These are phyloP conservation scores for Physella acuta DNA, from an alignment of 1,140 invertebrate species.

Conservation along the genomic window DNA sequence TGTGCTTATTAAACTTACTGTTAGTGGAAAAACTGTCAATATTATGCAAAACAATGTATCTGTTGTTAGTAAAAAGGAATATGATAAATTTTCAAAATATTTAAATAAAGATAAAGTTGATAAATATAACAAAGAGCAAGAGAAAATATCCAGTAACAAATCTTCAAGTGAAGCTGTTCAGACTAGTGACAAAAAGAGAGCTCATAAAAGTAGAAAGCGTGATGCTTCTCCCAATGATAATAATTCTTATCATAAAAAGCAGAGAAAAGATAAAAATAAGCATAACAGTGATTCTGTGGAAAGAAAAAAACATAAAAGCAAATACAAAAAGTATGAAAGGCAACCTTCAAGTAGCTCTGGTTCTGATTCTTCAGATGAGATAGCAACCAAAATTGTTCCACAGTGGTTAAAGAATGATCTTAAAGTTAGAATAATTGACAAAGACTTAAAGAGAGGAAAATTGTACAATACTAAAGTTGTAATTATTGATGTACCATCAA, in stretches of 20 bases:
- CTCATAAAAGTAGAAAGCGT: slow-evolving; percentile 16
- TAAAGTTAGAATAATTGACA: slow-evolving; percentile 57
- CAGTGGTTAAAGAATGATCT: slow-evolving; percentile 57
- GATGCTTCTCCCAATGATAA: slow-evolving; percentile 20
- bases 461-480: slow-evolving; percentile 60
- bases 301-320: not conserved
- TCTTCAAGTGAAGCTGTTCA: slow-evolving; percentile 18
- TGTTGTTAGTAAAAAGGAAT: slow-evolving; percentile 77
- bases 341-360: not conserved
- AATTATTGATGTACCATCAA: slow-evolving; percentile 54
- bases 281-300: not conserved
- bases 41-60: slow-evolving; percentile 77
- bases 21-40: slow-evolving; percentile 71
- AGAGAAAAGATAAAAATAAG: not conserved
- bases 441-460: slow-evolving; percentile 57
- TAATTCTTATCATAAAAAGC: slow-evolving; percentile 18
- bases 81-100: slow-evolving; percentile 74
- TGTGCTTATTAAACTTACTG: slow-evolving; percentile 76
- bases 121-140: slow-evolving; percentile 48
- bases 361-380: not conserved
- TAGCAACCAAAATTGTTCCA: not conserved
- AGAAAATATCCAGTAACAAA: slow-evolving; percentile 10
- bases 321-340: not conserved
- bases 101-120: slow-evolving; percentile 55
- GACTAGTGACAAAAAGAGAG: not conserved